Evolutionary conservation across 2,797 vertebrate species (phyloP).

Genomic region (Enteromius unitaeniatus): DNA sequence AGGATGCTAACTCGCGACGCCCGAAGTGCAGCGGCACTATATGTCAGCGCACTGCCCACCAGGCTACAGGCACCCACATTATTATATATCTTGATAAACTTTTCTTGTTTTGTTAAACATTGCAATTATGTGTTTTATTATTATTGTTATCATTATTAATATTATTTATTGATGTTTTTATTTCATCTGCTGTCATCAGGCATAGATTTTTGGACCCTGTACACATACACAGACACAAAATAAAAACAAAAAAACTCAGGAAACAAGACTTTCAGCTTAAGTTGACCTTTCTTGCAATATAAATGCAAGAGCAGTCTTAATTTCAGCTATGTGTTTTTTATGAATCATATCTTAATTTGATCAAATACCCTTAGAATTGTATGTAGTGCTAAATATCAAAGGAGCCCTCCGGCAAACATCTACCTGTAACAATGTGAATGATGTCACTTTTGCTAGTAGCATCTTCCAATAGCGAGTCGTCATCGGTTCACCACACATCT

Average conservation of each 20-base stretch:
- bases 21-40: no score
- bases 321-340: neutral
- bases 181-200: neutral
- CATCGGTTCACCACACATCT: slow-evolving; percentile 48
- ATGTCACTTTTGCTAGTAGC: slow-evolving; percentile 43
- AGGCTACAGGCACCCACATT: no score
- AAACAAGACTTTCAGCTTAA: slow-evolving; percentile 18
- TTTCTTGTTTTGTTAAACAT: neutral
- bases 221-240: neutral
- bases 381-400: slow-evolving; percentile 11
- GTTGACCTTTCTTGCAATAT: neutral
- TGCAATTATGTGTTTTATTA: no score
- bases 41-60: no score
- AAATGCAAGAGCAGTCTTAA: slow-evolving; percentile 6
- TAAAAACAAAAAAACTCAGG: neutral
- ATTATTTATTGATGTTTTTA: neutral
- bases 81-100: neutral
- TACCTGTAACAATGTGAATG: slow-evolving; percentile 28
- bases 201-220: neutral
- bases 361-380: neutral
- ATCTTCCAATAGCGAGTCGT: slow-evolving; percentile 44
- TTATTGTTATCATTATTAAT: neutral
- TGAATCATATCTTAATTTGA: slow-evolving; percentile 11
- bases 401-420: slow-evolving; percentile 14
- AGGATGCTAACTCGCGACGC: no score